Evolutionary conservation across 2,113 vertebrate species (phyloP), one percentile per base, ranked within the genome.

Genomic region (Dermatemys mawii): DNA sequence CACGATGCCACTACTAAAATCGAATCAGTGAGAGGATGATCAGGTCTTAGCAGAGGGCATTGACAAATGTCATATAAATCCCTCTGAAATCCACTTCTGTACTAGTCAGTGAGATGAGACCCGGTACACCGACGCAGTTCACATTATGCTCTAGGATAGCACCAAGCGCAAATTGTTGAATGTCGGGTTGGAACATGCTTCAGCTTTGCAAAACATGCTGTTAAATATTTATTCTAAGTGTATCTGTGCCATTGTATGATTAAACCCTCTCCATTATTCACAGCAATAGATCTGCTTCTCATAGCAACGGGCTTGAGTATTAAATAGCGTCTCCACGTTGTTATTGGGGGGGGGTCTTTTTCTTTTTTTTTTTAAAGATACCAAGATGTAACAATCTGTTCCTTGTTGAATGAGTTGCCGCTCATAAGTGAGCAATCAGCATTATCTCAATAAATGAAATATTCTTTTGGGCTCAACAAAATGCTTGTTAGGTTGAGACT

Each of bases 391-490:
- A 90, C 95, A 97, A 92, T 88, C 88, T 98, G 86, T 96, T 98
- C 92, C 95, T 96, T 93, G 89, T 96, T 97, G 97, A 96, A 96
- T 91, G 96, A 96, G 90, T 86, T 96, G 94, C 84, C 0, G 32
- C 92, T 97, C 93, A 32, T 97, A 97, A 97, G 91, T 94, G 95
- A 98, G 96, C 95, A 96, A 98, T 98, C 96, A 97, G 83, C 94
- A 93, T 98, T 98, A 97, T 97, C 97, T 97, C 98, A 98, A 98
- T 97, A 98, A 98, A 97, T 96, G 93, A 98, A 98, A 98, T 98
- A 98, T 97, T 98, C 97, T 98, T 98, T 96, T 93, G 97, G 97
- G 94, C 96, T 98, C 95, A 96, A 97, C 97, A 96, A 97, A 98
- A 97, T 0, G 81, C 97, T 96, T 98, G 96, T 97, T 98, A 97